Conservation (phyloP, 2,113 vertebrate genomes). For the Monarcha castaneiventris region DNA sequence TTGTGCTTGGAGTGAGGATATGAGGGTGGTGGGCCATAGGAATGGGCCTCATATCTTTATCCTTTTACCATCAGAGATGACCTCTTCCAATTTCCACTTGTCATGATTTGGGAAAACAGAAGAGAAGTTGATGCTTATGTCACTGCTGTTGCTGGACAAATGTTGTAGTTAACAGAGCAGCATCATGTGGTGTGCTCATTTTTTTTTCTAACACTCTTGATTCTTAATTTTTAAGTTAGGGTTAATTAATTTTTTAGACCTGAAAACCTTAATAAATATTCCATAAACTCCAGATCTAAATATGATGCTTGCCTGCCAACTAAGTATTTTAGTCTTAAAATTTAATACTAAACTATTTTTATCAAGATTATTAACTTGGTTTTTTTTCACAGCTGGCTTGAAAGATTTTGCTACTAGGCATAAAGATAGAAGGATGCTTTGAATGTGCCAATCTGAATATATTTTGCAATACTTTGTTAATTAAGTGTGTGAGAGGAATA, state of each 20-base stretch:
- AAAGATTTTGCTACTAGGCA: slow-evolving; percentile 34
- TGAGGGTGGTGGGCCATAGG: neutral
- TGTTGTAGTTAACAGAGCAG: neutral
- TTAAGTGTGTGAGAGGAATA: neutral
- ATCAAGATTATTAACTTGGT: slow-evolving; percentile 9
- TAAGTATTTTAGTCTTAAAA: neutral
- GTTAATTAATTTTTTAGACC: neutral
- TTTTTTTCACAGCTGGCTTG: slow-evolving; percentile 10
- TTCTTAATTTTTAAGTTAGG: neutral
- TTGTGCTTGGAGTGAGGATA: neutral
- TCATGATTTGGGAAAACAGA: neutral
- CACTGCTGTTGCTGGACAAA: neutral
- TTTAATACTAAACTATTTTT: neutral
- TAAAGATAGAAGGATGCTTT: neutral
- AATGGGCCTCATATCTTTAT: neutral
- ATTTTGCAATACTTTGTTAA: neutral
- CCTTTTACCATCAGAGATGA: neutral
- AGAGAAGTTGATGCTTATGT: neutral
- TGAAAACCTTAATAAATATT: neutral
- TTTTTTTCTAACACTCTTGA: neutral
- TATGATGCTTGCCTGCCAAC: neutral
- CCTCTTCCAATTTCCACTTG: neutral
- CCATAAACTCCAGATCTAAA: neutral
- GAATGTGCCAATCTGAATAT: neutral
- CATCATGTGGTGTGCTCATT: neutral